Base-by-base conservation (phyloP, 2,888 invertebrate species). In the Diplolepis rosae region DNA sequence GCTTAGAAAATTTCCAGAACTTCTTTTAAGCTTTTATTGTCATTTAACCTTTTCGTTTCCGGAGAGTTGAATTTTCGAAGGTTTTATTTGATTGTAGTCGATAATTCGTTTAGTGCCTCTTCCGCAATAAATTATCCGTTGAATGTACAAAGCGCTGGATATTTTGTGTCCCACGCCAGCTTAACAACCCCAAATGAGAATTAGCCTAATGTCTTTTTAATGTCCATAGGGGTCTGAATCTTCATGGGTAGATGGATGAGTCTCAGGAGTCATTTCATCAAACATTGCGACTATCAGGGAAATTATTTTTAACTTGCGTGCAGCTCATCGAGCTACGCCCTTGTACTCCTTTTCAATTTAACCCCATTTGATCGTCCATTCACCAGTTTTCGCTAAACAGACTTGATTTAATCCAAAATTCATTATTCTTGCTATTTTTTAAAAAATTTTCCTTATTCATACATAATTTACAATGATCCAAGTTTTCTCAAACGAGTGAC, bases 171-270 rank as follows among this genome's bases (percentile, higher is more conserved):
- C 39, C 52, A 4, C 42, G 42, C 18, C 24, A 51, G 45, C 30
- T 54, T 13, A 18, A 22, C 28, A 51, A 35, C 42, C 39, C 65
- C 56, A 68, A 50, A 45, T 42, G 30, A 67, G 61, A 77, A 72
- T 77, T 77, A 72, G 66, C 72, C 69, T 77, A 77, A 78, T 76
- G 78, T 70, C 73, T 76, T 77, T 79, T 78, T 78, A 73, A 77
- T 73, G 77, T 71, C 65, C 65, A n/a, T 28, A 28, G 71, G 66
- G 24, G 48, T 68, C 39, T 52, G 48, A 15, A 66, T 48, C 24
- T 50, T 42, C 24, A 7, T 52, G 24, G 28, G 15, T 61, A 66
- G 45, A 56, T 27, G 42, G 32, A 54, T 67, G 13, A 9, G 18
- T 54, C 66, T 50, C 66, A 28, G 39, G 24, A 68, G 65, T 45